Evolutionary conservation across 2,888 invertebrate species (phyloP).

Genomic region (Cryptocephalus primarius): DNA sequence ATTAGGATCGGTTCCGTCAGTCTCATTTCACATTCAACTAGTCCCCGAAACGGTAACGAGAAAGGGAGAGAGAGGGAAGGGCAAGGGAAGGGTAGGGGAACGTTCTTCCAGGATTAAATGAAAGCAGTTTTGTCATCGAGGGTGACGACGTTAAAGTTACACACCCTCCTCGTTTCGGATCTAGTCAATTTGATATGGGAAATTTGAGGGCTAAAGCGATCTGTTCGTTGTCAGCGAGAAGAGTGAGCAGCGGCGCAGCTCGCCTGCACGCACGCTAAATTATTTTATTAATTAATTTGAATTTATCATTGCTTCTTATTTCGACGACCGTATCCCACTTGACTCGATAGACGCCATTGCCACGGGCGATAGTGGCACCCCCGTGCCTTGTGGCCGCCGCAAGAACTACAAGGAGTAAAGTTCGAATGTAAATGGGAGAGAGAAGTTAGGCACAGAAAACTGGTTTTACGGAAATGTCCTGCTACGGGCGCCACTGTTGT

Average conservation of each 20-base stretch:
- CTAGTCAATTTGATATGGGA: slow-evolving; percentile 25
- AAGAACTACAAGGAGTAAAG: too few species aligned
- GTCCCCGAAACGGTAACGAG: background rate
- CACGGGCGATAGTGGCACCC: too few species aligned
- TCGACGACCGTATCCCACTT: too few species aligned
- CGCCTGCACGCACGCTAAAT: too few species aligned
- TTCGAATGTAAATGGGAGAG: too few species aligned
- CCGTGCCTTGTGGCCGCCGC: too few species aligned
- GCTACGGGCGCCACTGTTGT: too few species aligned
- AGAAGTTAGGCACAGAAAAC: too few species aligned
- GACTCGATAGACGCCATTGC: too few species aligned
- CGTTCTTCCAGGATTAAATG: slow-evolving; percentile 19
- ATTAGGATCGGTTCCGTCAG: background rate
- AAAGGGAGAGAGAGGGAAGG: background rate
- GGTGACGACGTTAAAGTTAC: slow-evolving; percentile 4
- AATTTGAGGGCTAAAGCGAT: slow-evolving; percentile 18
- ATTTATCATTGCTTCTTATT: too few species aligned
- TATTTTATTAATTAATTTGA: too few species aligned
- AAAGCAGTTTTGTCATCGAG: slow-evolving; percentile 19
- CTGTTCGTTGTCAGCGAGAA: slow-evolving; percentile 6
- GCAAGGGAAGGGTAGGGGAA: background rate
- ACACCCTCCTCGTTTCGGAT: slow-evolving; percentile 10
- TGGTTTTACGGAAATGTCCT: too few species aligned
- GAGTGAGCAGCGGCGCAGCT: slow-evolving; percentile 6
- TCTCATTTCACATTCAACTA: background rate